Base-by-base conservation (phyloP, 2,888 invertebrate species). In the Idaea straminata region DNA sequence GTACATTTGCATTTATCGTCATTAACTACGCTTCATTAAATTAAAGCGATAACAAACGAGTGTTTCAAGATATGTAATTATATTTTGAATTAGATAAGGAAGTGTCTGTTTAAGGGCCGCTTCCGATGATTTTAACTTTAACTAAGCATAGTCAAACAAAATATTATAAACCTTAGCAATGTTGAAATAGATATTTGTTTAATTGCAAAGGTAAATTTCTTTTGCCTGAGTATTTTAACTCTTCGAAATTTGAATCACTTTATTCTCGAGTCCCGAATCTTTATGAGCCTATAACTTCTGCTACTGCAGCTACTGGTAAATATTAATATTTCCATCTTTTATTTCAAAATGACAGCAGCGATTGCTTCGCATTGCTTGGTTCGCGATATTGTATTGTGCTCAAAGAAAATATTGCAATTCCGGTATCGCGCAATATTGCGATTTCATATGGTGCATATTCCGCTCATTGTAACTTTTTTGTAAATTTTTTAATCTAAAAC, bases 361-460 rank as follows among this genome's bases (percentile, higher is more conserved):
- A 73, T 71, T 73, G 75, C 70, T 71, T 70, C 69, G 67, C 70
- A 66, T 71, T 72, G 67, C 72, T 69, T 69, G 76, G 74, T 80
- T 77, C 76, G 76, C 77, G 81, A 83, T 84, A 82, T 80, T 75
- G 78, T 80, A 78, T 80, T 79, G 79, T 80, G 77, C 72, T 82
- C 82, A 83, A 82, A 83, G 83, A 77, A 83, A 84, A 85, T 84
- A 84, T 85, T 82, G 83, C 83, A 75, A 79, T 78, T 72, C 76
- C 74, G 68, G 74, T 73, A 69, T 72, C 73, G 77, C 74, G 80
- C 81, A 81, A 84, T 85, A 80, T 79, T 77, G 78, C 77, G 72
- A 72, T 83, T 84, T 77, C 77, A 80, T 82, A 77, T 76, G 77
- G 72, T 75, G 77, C 78, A 80, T 75, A 77, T 75, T 74, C 72